Evolutionary conservation across 2,113 vertebrate species (phyloP).

Genomic region (Thamnaconus septentrionalis): DNA sequence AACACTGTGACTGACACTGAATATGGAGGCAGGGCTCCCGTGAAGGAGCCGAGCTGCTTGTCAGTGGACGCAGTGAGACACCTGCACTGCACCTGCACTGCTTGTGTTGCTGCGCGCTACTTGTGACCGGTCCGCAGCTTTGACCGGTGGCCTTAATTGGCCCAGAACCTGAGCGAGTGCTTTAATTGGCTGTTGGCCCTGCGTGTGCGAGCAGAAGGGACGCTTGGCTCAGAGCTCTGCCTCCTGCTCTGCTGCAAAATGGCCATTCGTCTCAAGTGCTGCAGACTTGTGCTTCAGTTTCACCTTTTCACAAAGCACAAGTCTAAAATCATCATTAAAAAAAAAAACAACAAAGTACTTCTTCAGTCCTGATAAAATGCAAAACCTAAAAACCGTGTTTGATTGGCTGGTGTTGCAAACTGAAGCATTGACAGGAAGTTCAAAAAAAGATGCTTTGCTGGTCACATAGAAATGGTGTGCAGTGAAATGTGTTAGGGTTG

Average conservation of each 20-base stretch:
- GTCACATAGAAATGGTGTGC: no score
- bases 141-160: slow-evolving; percentile 63
- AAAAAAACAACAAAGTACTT: background rate
- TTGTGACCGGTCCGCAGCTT: background rate
- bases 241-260: slow-evolving; percentile 64
- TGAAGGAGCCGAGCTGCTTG: no score
- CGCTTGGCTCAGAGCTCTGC: slow-evolving; percentile 54
- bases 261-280: slow-evolving; percentile 56
- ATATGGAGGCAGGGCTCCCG: background rate
- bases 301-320: slow-evolving; percentile 23
- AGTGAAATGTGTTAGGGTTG: no score
- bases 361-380: background rate
- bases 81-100: no score
- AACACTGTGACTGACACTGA: slow-evolving; percentile 8
- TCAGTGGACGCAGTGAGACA: no score
- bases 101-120: no score
- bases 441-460: no score
- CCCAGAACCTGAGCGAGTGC: slow-evolving; percentile 50
- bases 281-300: slow-evolving; percentile 40
- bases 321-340: background rate
- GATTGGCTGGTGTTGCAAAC: no score
- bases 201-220: slow-evolving; percentile 59
- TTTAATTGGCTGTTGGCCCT: slow-evolving; percentile 66
- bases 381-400: background rate
- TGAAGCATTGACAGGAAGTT: no score